Base-by-base conservation (phyloP, 2,888 invertebrate species). In the Volucella zonaria region DNA sequence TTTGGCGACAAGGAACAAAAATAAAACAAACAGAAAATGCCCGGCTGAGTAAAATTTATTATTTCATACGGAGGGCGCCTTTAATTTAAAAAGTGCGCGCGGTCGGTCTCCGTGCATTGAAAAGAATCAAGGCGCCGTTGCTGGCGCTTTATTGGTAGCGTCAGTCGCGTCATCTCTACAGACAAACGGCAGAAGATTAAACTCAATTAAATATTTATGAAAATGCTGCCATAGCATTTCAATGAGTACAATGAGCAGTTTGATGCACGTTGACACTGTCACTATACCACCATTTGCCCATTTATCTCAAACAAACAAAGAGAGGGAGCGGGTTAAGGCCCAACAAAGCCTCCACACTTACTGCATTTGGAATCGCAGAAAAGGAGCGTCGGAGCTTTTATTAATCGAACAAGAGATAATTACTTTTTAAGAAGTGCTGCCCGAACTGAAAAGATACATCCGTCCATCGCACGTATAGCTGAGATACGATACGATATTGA, bases 141-240 rank as follows among this genome's bases (percentile, higher is more conserved):
- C 6, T 58, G 76, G 45, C 54, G 68, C 70, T 56, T 61, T 61
- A 6, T 31, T 31, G 4, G 31, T 6, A 31, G 31, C 59, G 73
- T 18, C 45, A 12, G 12, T 14, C 64, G 42, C 59, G 45, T 45
- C 68, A 61, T 67, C 56, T 31, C 31, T 66, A 61, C 71, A 59
- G 51, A 70, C 64, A 59, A 73, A 62, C 47, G 56, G 64, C 78
- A 68, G 67, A 51, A 78, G 67, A 78, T 82, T 82, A 64, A 52
- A 74, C 74, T 82, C 82, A 82, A 82, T 82, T 82, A 64, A 78
- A 68, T 54, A 82, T 82, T 82, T 74, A 82, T 82, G 68, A 78
- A 74, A 67, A 43, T 10, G 58, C 64, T 73, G 71, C 52, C 73
- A 42, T 51, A 42, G 67, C 77, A 77, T 77, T 82, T 82, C 78